Evolutionary conservation across 2,113 vertebrate genomes (phyloP).

Genomic region (Nymphicus hollandicus): DNA sequence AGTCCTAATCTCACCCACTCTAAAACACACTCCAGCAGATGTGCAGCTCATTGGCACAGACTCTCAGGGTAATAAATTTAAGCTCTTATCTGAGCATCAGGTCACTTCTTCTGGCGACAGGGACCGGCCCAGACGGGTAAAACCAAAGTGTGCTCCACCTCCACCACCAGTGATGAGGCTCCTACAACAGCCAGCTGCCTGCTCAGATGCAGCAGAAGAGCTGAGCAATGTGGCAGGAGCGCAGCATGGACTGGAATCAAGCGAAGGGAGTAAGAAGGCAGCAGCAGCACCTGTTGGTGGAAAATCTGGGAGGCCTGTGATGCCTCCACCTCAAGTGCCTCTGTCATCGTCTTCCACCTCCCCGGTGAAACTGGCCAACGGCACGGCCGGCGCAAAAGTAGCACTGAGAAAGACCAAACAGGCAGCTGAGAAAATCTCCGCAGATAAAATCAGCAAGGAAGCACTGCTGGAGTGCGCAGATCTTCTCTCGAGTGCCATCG

Average conservation of each 20-base stretch:
- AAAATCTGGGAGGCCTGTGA: slow-evolving; percentile 78
- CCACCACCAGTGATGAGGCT: slow-evolving; percentile 87
- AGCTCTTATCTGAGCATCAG: slow-evolving; percentile 93
- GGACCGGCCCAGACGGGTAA: slow-evolving; percentile 91
- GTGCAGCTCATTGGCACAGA: slow-evolving; percentile 94
- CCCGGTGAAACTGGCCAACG: slow-evolving; percentile 89
- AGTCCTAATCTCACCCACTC: slow-evolving; percentile 94
- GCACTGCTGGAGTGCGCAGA: slow-evolving; percentile 91
- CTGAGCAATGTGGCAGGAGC: neutral
- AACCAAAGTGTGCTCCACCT: slow-evolving; percentile 95
- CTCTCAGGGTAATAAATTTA: slow-evolving; percentile 99
- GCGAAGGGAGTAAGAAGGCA: slow-evolving; percentile 81
- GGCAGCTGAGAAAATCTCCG: slow-evolving; percentile 82
- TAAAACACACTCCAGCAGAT: slow-evolving; percentile 90
- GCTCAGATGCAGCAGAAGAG: slow-evolving; percentile 76
- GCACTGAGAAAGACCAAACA: slow-evolving; percentile 88
- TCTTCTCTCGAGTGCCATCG: slow-evolving; percentile 86
- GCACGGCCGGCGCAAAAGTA: slow-evolving; percentile 82
- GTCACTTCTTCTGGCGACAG: slow-evolving; percentile 81
- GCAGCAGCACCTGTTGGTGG: slow-evolving; percentile 67
- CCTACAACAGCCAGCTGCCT: slow-evolving; percentile 80
- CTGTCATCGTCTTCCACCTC: slow-evolving; percentile 77
- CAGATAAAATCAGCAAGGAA: slow-evolving; percentile 91
- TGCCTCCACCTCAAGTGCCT: slow-evolving; percentile 96
- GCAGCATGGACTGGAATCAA: slow-evolving; percentile 71